Evolutionary conservation across 1,140 invertebrate species (phyloP).

Genomic region (Brachionus rotundiformis): DNA sequence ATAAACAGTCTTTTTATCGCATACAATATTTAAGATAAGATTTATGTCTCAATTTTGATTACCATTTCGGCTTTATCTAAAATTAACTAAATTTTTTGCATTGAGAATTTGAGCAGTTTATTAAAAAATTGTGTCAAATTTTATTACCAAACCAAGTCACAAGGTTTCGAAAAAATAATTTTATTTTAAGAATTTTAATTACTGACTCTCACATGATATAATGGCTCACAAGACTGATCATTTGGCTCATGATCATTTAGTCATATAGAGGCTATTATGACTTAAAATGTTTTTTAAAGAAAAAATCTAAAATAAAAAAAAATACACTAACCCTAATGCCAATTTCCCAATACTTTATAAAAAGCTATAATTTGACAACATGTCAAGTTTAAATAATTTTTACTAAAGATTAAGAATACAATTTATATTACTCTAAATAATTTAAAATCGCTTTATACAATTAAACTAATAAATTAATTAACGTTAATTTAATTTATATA

Average conservation of each 20-base stretch:
- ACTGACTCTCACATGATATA: not conserved
- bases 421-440: too few species aligned
- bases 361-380: too few species aligned
- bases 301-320: too few species aligned
- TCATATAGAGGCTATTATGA: not conserved
- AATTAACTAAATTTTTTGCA: not conserved
- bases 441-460: too few species aligned
- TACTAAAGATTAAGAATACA: too few species aligned
- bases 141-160: constrained; percentile 14
- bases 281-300: too few species aligned
- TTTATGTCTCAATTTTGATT: constrained; percentile 1
- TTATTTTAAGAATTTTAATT: not conserved
- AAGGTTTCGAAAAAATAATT: constrained; percentile 8
- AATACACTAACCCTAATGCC: too few species aligned
- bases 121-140: constrained; percentile 25
- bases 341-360: too few species aligned
- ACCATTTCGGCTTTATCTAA: not conserved
- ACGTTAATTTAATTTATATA: too few species aligned
- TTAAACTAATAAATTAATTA: too few species aligned
- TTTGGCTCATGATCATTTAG: not conserved
- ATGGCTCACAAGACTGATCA: not conserved
- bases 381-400: too few species aligned
- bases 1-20: not conserved
- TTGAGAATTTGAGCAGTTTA: constrained; percentile 24
- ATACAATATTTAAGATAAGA: not conserved